Base-by-base conservation (phyloP, 2,113 vertebrate species). In the Lasiurus borealis region DNA sequence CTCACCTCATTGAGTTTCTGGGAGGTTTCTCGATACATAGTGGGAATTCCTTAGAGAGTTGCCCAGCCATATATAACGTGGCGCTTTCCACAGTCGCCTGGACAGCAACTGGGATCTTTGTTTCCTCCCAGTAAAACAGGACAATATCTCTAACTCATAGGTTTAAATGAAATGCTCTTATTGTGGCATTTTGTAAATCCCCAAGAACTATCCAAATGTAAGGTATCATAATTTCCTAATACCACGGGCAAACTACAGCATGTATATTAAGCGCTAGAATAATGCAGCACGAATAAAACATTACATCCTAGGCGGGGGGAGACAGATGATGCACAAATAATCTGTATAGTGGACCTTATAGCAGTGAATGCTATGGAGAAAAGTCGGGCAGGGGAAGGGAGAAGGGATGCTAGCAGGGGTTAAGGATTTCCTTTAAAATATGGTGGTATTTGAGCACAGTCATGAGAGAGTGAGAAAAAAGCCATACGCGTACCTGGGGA, bases 201-300 rank as follows among this genome's bases (percentile, higher is more conserved):
- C 27, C 27, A 77, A 81, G 52, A 76, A 69, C 12, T 78, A 34
- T 59, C 44, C n/a, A 86, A 50, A 66, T 59, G 0, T 75, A 75
- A 87, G 19, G 44, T 78, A 14, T n/a, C n/a, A n/a, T 90, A 34
- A 71, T 88, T 75, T 76, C 23, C 27, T 72, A 8, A 54, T 52
- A 19, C 18, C 52, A 1, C 59, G 8, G 40, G 10, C 25, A 50
- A 80, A 40, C 50, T 27, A 16, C 10, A 36, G 40, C 40, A 40
- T 40, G 40, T 40, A 40, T 40, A 5, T n/a, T n/a, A n/a, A n/a
- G n/a, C 9, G 44, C 72, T 80, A 68, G 72, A 83, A 29, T 80
- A 88, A 73, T 18, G 29, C 31, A 93, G 40, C 87, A 57, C 34
- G 68, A 93, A 73, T 31, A 64, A 76, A 87, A 66, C 44, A 29